Conservation (phyloP, 2,113 vertebrate genomes). For the Loxodonta africana region DNA sequence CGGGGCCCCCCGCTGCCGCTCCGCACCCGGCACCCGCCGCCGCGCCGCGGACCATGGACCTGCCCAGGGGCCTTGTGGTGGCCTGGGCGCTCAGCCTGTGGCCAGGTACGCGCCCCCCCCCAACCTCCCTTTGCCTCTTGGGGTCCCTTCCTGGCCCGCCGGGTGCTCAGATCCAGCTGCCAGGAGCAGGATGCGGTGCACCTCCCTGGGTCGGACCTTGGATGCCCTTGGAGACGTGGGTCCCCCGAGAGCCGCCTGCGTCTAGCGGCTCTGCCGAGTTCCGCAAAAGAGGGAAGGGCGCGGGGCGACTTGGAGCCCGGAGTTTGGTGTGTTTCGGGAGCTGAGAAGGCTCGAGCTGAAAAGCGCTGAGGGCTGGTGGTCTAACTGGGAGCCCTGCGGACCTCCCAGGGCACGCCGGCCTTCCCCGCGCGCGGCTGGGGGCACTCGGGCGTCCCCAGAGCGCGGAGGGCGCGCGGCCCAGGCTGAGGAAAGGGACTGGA, state of each 20-base stretch:
- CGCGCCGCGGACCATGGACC: slow-evolving; percentile 90
- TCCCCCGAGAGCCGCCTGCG: neutral
- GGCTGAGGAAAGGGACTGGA: neutral
- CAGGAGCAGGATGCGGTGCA: neutral
- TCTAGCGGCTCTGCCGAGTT: neutral
- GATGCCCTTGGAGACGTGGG: neutral
- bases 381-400: neutral
- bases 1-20: slow-evolving; percentile 79
- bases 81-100: slow-evolving; percentile 93
- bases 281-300: neutral
- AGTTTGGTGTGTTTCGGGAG: neutral
- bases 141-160: neutral
- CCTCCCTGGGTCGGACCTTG: neutral
- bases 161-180: neutral
- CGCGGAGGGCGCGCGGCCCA: neutral
- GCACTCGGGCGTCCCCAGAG: neutral
- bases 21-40: slow-evolving; percentile 25
- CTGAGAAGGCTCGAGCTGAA: neutral
- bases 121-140: neutral
- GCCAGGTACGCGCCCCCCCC: slow-evolving; percentile 90
- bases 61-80: slow-evolving; percentile 90
- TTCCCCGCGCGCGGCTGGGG: neutral
- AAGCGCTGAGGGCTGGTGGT: neutral
- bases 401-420: neutral
- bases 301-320: neutral